These are phyloP conservation scores for Pheosia tremula DNA, from an alignment of 2,888 invertebrate genomes.

Conservation along the genomic window DNA sequence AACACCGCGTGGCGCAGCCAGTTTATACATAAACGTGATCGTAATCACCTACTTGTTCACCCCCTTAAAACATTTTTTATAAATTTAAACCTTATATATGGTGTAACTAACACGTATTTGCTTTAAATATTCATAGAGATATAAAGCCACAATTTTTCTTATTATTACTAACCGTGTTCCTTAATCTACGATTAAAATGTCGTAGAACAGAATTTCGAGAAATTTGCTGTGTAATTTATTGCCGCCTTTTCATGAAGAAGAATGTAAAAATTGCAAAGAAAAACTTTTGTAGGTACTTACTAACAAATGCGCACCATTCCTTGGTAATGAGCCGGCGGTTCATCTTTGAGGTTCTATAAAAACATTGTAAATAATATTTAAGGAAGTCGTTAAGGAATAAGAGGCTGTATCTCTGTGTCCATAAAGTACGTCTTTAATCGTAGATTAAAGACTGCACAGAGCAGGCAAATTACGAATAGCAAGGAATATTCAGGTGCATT, in stretches of 20 bases:
- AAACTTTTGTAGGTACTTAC: constrained; percentile 41
- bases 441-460: neutral
- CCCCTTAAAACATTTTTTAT: too few relatives aligned
- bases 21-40: too few relatives aligned
- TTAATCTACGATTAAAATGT: constrained; percentile 5
- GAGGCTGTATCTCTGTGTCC: constrained; percentile 22
- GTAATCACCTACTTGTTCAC: too few relatives aligned
- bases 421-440: constrained; percentile 19
- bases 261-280: constrained; percentile 35
- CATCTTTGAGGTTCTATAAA: constrained; percentile 56
- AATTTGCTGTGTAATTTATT: neutral
- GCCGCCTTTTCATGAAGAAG: constrained; percentile 15
- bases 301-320: constrained; percentile 52
- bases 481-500: neutral
- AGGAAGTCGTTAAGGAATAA: constrained; percentile 27
- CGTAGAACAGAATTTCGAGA: neutral
- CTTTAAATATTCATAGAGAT: too few relatives aligned
- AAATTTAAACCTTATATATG: too few relatives aligned
- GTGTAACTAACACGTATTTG: too few relatives aligned
- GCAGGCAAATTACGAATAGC: too few relatives aligned
- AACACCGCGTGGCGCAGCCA: too few relatives aligned
- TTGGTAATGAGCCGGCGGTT: constrained; percentile 53
- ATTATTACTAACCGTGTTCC: neutral
- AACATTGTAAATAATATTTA: constrained; percentile 55
- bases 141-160: too few relatives aligned